Base-by-base conservation (phyloP, 92 coral and sea anemone species). In the Bergia puertoricense region DNA sequence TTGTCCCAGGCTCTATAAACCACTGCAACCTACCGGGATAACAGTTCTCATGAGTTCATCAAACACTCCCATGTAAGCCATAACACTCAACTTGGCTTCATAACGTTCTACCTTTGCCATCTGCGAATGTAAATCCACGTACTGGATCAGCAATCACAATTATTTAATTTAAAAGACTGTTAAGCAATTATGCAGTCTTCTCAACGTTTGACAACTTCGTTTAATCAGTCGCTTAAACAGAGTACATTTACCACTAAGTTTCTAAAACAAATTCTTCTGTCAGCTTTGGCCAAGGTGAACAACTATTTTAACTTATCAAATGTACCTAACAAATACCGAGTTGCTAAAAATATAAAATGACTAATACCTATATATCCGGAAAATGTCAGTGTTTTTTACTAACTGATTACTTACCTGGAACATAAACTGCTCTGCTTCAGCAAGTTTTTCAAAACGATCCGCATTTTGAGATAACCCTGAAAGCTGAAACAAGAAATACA, bases 351-450 rank as follows among this genome's bases (percentile, higher is more conserved):
- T 30, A 30, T 30, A 10, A 54, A 13, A 3, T 54, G 59, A 54
- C 18, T 54, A 18, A 13, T 13, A 48, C 9, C 0, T 48, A 13
- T 54, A 54, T 13, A 1, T 54, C 10, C 57, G 10, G 10, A 51
- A 51, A 8, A 30, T 30, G 30, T 8, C 57, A 51, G 57, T 8
- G 57, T 51, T 11, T 10, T 65, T 20, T 23, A 30, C 8, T 8
- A 68, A 54, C 18, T 11, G 1, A 54, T 54, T 30, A 51, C 90
- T 68, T 15, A 96, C 98, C 92, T 96, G 93, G 77, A 96, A 96
- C 93, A 96, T 90, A 77, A 96, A 96, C 88, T 96, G 97, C 44
- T 96, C 98, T 37, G 98, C 98, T 81, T 96, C 98, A 41, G 97
- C 93, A 79, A 96, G 89, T 88, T 92, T 94, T 42, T 82, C 88